Percentiles rank a stretch among this genome's conserved stretches.
Conservation (phyloP, 1,140 invertebrate species). For the Drosophila insularis region DNA sequence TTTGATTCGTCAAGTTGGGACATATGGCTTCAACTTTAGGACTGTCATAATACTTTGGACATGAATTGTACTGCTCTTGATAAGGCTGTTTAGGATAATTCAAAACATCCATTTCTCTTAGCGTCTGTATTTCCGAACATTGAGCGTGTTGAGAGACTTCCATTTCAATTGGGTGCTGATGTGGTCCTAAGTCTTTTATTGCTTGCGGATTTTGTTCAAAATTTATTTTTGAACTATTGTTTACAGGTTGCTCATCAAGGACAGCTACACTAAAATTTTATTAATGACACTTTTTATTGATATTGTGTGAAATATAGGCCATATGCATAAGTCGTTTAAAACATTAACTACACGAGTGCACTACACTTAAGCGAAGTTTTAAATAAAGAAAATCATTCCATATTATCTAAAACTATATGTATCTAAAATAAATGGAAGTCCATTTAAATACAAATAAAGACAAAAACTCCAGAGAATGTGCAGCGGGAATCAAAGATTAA, state of each 20-base stretch:
- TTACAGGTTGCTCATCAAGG: background rate
- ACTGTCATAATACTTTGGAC: constrained; percentile 30
- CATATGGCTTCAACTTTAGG: constrained; percentile 10
- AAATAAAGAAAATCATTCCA: too few species aligned
- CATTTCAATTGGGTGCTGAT: background rate
- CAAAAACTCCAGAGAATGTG: too few species aligned
- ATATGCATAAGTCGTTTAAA: too few species aligned
- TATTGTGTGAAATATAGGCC: background rate
- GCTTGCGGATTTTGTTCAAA: background rate
- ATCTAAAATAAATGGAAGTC: too few species aligned
- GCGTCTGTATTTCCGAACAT: background rate
- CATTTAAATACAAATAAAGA: too few species aligned
- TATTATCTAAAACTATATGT: too few species aligned
- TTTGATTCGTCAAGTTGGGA: background rate
- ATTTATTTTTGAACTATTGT: background rate
- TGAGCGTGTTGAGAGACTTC: background rate
- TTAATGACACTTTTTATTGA: background rate
- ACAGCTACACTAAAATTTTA: background rate
- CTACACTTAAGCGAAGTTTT: too few species aligned
- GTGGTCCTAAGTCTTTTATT: background rate
- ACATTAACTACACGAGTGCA: too few species aligned
- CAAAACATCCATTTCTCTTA: background rate
- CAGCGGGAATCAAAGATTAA: too few species aligned
- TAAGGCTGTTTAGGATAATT: background rate
- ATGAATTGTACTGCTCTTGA: background rate